Base-by-base conservation (phyloP, 1,140 invertebrate species). In the Gerris buenoi region DNA sequence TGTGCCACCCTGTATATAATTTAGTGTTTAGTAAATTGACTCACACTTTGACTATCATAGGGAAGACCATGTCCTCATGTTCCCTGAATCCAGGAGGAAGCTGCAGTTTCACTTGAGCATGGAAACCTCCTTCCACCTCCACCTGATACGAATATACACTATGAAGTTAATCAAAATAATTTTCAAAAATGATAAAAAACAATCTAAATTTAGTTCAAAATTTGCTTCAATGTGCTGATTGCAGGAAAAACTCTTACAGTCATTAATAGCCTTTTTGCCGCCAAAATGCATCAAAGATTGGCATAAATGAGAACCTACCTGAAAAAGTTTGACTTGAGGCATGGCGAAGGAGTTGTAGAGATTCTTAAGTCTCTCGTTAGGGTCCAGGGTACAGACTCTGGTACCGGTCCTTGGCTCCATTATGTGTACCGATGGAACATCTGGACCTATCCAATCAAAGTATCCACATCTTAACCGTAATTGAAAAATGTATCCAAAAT, bases 41-140 rank as follows among this genome's bases (percentile, higher is more conserved):
- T 85, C 81, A 93, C 89, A 90, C 84, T 68, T 88, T 82, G 26
- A 91, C 76, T 0, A 91, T 81, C n/a, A 90, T 73, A 0, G 90
- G 90, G 74, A 93, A 90, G 10, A 86, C 85, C 46, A 88, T 82
- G 70, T 90, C 88, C 73, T 93, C 88, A 60, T 88, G 84, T 72
- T 90, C 88, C 64, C 86, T 77, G 68, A 91, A 81, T n/a, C 87
- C 86, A 0, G 88, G 87, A 0, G 89, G 89, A 58, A 91, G 75
- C 66, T 84, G 82, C 2, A 92, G 79, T 13, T 86, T 80, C 0
- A 91, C 88, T 62, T 81, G 78, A 13, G 81, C 81, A 64, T 77
- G 75, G 66, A 79, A 81, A 2, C 78, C 79, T 26, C 75, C 77
- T 67, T 82, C 79, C 10, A 84, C 76, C 70, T 83, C 78, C 13